Conservation (phyloP, 1,140 invertebrate species). For the Drosophila subpulchrella region DNA sequence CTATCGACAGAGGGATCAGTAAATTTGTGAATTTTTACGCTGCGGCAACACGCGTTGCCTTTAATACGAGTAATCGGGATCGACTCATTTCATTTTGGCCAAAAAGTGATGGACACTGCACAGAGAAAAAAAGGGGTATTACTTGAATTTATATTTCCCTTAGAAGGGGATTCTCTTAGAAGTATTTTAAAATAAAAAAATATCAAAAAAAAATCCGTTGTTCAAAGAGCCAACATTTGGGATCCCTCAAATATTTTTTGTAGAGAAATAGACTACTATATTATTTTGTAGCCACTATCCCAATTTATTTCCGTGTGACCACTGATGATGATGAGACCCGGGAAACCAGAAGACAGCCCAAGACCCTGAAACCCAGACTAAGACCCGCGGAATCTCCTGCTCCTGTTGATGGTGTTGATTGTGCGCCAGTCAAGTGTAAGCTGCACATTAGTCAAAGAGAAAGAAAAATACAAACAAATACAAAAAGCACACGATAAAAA, state of each 20-base stretch:
- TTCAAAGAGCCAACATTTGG: too few species aligned
- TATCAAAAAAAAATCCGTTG: background rate
- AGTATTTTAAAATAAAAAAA: too few species aligned
- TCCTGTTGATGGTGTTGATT: conserved; percentile 76
- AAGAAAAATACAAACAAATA: conserved; percentile 23
- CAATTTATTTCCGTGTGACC: conserved; percentile 12
- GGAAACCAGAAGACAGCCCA: conserved; percentile 2
- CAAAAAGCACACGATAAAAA: conserved; percentile 14
- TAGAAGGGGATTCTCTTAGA: background rate
- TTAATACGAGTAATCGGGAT: conserved; percentile 71
- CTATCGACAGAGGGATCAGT: conserved; percentile 65
- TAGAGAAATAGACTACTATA: too few species aligned
- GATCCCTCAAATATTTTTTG: too few species aligned
- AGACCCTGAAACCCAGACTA: conserved; percentile 5
- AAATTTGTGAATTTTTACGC: conserved; percentile 80
- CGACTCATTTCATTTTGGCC: background rate
- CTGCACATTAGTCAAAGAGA: conserved; percentile 77
- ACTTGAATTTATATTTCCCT: background rate
- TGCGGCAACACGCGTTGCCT: conserved; percentile 63
- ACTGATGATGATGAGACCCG: conserved; percentile 31
- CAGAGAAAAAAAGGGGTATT: background rate
- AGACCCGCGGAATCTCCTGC: conserved; percentile 25
- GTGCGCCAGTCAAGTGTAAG: conserved; percentile 82
- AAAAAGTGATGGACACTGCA: conserved; percentile 22
- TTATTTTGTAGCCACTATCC: too few species aligned